Conservation (phyloP, 2,113 vertebrate genomes). For the Tamias sibiricus region DNA sequence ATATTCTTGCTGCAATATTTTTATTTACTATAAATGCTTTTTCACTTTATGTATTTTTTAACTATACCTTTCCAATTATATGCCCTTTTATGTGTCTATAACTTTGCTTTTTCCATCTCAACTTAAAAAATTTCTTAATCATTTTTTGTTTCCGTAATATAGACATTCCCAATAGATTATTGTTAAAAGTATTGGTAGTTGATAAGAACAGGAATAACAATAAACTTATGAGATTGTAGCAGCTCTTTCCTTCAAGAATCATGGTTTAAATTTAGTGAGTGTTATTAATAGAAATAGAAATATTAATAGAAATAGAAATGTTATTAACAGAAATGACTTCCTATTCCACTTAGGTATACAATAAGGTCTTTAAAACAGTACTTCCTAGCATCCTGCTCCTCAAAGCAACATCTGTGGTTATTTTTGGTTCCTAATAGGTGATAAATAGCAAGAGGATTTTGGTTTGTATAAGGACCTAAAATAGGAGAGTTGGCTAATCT, state of each 20-base stretch:
- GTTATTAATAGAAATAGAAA: background rate
- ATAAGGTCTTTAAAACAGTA: conserved; percentile 63
- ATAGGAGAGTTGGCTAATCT: conserved; percentile 8
- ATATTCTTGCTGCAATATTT: background rate
- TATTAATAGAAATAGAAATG: too few species aligned
- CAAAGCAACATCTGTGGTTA: conserved; percentile 60
- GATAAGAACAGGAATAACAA: conserved; percentile 15
- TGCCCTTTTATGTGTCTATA: background rate
- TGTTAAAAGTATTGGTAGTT: conserved; percentile 16
- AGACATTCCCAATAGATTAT: background rate
- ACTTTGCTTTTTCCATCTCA: conserved; percentile 4
- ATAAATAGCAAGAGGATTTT: conserved; percentile 42
- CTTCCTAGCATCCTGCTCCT: conserved; percentile 59
- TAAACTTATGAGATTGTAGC: conserved; percentile 7
- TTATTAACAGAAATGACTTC: conserved; percentile 66
- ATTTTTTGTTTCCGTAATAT: background rate
- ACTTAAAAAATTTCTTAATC: background rate
- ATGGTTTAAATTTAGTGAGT: conserved; percentile 58
- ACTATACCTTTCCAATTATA: background rate
- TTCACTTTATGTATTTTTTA: background rate
- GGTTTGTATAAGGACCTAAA: background rate
- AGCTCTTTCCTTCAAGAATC: conserved; percentile 24
- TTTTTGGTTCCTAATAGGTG: conserved; percentile 56
- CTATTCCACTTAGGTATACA: conserved; percentile 62
- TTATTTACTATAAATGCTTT: background rate